Evolutionary conservation across 2,113 vertebrate species (phyloP).

Genomic region (Psephotus haematonotus): DNA sequence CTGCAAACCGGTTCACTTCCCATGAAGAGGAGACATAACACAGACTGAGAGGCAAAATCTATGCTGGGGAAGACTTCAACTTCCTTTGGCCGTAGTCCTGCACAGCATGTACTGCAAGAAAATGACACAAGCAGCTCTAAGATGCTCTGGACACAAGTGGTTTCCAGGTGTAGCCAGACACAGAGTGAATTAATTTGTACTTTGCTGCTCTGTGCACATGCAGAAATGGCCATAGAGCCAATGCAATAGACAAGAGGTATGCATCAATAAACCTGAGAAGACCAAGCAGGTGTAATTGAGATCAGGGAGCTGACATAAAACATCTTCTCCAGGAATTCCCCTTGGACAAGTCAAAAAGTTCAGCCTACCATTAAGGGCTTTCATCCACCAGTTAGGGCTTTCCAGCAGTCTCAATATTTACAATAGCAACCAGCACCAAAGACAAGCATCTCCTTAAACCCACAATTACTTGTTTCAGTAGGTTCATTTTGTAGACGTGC

Average conservation of each 20-base stretch:
- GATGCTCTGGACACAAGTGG: not conserved
- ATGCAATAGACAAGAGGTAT: not conserved
- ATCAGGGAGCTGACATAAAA: not conserved
- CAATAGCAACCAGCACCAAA: not conserved
- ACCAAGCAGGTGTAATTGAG: not conserved
- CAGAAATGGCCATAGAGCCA: not conserved
- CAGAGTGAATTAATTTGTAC: not conserved
- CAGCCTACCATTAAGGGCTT: not conserved
- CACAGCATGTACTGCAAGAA: accelerated
- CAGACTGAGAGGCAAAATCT: not conserved
- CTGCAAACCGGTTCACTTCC: not conserved
- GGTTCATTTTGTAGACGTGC: not conserved
- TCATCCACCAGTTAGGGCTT: not conserved
- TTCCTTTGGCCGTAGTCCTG: not conserved
- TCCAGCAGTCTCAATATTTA: not conserved
- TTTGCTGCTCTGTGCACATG: not conserved
- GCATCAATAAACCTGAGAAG: not conserved
- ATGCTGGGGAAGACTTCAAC: not conserved
- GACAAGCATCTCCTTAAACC: not conserved
- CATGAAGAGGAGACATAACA: not conserved
- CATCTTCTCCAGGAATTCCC: not conserved
- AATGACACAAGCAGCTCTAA: not conserved
- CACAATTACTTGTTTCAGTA: not conserved
- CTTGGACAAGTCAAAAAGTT: not conserved
- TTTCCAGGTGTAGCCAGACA: not conserved